These are phyloP conservation scores for Lethenteron reissneri DNA, from an alignment of 2,113 vertebrate species.

Conservation along the genomic window DNA sequence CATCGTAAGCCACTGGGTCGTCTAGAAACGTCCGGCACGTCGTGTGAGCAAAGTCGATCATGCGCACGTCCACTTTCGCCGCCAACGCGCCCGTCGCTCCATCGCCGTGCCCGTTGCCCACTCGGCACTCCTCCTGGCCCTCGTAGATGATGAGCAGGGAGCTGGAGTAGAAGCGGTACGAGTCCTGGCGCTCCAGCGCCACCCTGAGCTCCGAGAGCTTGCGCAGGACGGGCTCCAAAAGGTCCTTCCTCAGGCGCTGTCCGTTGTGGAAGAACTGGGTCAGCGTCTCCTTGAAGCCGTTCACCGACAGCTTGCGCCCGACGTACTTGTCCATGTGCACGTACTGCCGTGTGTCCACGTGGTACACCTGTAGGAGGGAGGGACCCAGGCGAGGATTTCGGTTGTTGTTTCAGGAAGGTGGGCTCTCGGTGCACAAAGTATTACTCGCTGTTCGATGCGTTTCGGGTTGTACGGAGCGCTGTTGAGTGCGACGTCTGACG, in stretches of 20 bases:
- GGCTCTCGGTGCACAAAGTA: no score
- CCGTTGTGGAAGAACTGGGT: slow-evolving; percentile 90
- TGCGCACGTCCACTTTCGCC: slow-evolving; percentile 53
- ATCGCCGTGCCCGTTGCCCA: no score
- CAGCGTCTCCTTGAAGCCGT: slow-evolving; percentile 86
- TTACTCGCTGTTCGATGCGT: no score
- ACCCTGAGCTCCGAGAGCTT: slow-evolving; percentile 71
- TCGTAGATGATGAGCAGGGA: slow-evolving; percentile 93
- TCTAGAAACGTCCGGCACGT: slow-evolving; percentile 74
- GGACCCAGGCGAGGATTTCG: no score
- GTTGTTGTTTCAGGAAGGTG: no score
- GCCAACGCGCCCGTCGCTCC: no score
- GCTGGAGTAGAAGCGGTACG: slow-evolving; percentile 93
- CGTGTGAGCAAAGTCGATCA: slow-evolving; percentile 98
- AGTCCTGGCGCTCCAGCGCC: slow-evolving; percentile 69
- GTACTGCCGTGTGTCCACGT: slow-evolving; percentile 64
- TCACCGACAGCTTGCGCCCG: slow-evolving; percentile 65
- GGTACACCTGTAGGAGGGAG: slow-evolving; percentile 37
- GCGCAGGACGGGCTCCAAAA: slow-evolving; percentile 56
- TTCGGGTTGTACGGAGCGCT: no score
- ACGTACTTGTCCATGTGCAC: slow-evolving; percentile 99
- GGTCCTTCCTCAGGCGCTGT: slow-evolving; percentile 52
- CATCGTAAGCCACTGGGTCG: slow-evolving; percentile 81
- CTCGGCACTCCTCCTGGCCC: slow-evolving; percentile 24
- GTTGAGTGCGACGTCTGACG: no score